phyloP scores from a whole-genome alignment of 2,113 vertebrate genomes.

The Pungitius pungitius region DNA sequence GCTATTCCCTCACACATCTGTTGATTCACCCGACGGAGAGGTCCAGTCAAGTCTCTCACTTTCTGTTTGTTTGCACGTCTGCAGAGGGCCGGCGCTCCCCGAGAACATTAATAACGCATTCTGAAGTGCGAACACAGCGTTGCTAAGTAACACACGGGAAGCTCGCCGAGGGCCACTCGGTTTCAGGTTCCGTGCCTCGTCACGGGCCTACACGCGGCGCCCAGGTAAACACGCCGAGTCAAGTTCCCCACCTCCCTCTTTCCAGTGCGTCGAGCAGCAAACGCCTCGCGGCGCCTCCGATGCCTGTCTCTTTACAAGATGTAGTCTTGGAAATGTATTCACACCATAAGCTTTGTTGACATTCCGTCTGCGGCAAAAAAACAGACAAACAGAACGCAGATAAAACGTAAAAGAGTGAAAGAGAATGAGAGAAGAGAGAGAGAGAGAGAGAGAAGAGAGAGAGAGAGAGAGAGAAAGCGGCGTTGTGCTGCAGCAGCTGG shows the following conservation, averaged over 20 bases:
- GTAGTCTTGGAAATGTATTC: too few relatives aligned
- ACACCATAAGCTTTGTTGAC: conserved; percentile 19
- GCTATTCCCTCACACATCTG: conserved; percentile 29
- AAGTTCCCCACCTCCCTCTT: conserved; percentile 23
- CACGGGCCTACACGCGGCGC: conserved; percentile 60
- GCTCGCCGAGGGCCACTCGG: conserved; percentile 65
- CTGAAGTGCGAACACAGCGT: conserved; percentile 61
- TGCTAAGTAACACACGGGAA: conserved; percentile 78
- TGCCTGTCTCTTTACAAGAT: conserved; percentile 17
- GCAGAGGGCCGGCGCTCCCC: conserved; percentile 27
- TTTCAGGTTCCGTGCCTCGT: conserved; percentile 59
- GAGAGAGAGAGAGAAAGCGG: conserved; percentile 8
- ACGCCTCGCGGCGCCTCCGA: conserved; percentile 18
- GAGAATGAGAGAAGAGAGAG: conserved; percentile 17
- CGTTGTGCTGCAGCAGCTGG: conserved; percentile 54
- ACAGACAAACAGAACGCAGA: neutral
- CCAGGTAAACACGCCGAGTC: conserved; percentile 67
- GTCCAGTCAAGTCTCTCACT: neutral
- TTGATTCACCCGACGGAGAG: conserved; percentile 26
- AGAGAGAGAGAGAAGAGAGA: neutral
- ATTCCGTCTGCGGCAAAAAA: conserved; percentile 24
- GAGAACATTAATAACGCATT: conserved; percentile 59
- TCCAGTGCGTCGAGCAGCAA: conserved; percentile 28
- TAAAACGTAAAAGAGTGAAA: neutral
- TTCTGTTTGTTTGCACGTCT: conserved; percentile 22